These are phyloP conservation scores for Trichoplusia ni DNA, from an alignment of 1,140 invertebrate species.

Conservation along the genomic window DNA sequence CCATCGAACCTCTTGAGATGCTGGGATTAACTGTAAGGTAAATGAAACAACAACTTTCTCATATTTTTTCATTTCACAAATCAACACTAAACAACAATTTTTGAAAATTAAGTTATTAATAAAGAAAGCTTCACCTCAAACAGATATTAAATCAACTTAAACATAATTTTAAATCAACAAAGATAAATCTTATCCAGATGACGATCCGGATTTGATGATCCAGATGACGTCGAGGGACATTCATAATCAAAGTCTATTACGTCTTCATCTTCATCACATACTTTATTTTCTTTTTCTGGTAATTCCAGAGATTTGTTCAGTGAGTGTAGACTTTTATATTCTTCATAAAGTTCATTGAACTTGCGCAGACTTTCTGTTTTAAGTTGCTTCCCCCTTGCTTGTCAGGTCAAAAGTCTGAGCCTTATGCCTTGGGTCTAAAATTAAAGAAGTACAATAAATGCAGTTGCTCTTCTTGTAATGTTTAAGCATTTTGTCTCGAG, in stretches of 20 bases:
- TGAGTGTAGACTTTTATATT: conserved; percentile 49
- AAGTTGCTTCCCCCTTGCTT: conserved; percentile 55
- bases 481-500: conserved; percentile 53
- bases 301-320: conserved; percentile 48
- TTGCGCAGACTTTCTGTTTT: conserved; percentile 53
- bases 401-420: conserved; percentile 61
- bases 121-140: background rate
- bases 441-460: conserved; percentile 61
- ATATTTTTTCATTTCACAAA: conserved; percentile 5
- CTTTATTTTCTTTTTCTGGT: conserved; percentile 49
- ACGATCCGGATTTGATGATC: no score
- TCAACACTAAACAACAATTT: background rate
- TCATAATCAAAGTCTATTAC: conserved; percentile 58
- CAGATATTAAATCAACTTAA: no score
- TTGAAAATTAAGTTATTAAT: conserved; percentile 3
- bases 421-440: conserved; percentile 66
- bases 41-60: conserved; percentile 1
- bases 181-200: no score
- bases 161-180: background rate
- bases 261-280: conserved; percentile 55
- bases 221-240: conserved; percentile 51
- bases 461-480: conserved; percentile 63
- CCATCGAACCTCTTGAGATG: background rate
- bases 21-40: conserved; percentile 6
- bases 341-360: conserved; percentile 56